A percentile compares a stretch with the other conserved stretches of the same genome.
Conservation (phyloP, 2,797 vertebrate genomes). For the Alcedo atthis region DNA sequence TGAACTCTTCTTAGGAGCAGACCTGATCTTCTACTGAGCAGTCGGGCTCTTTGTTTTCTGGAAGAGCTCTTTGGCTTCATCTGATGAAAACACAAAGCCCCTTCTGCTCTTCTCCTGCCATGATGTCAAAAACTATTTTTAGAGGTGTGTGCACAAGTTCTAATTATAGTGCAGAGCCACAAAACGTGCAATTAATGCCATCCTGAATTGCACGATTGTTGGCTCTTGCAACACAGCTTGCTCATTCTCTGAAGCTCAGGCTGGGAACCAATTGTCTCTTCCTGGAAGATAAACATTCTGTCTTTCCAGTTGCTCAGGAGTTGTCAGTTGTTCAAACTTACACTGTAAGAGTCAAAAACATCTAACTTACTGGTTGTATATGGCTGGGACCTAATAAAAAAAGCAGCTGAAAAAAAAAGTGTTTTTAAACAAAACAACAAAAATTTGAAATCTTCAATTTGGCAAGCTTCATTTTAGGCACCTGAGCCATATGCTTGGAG, state of each 20-base stretch:
- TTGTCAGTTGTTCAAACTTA: background rate
- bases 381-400: background rate
- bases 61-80: background rate
- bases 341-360: background rate
- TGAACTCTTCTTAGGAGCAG: background rate
- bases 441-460: background rate
- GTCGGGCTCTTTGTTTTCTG: background rate
- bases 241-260: background rate
- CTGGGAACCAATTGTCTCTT: background rate
- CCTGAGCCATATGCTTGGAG: background rate
- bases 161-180: background rate
- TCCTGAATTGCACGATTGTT: background rate
- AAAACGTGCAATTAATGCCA: background rate
- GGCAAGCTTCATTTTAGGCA: background rate
- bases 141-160: background rate
- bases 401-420: background rate
- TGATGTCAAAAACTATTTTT: background rate
- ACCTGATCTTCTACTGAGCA: background rate
- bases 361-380: background rate
- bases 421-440: too few species aligned
- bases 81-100: background rate
- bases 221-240: background rate
- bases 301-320: background rate
- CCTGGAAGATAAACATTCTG: background rate
- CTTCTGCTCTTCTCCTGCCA: background rate